Base-by-base conservation (phyloP, 2,797 vertebrate genomes). In the Hirundo rustica region DNA sequence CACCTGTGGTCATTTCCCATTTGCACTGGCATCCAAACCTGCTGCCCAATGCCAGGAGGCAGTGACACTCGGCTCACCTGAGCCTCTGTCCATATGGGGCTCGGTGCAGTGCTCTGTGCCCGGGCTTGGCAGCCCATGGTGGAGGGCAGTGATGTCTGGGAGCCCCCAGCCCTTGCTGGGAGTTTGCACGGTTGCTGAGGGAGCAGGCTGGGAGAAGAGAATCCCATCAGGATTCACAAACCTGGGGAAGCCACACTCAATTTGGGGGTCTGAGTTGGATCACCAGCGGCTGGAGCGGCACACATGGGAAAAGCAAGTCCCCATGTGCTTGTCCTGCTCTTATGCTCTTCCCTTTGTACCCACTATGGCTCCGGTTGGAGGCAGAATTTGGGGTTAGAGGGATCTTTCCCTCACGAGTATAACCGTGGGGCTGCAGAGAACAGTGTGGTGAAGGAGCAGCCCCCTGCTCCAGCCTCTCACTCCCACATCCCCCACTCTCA, bases 151-250 rank as follows among this genome's bases (percentile, higher is more conserved):
- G n/a, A 44, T 18, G 38, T 16, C 14, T 5, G 23, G 55, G 16
- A 60, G 36, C 36, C n/a, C 47, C 62, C 36, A 51, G 27, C 12
- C 45, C 48, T 1, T 0, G 40, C 36, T 4, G 29, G 85, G 44
- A 75, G 21, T 30, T 64, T 6, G 29, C 29, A 64, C 0, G 0
- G 51, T 32, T 2, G 0, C 82, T 40, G 51, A 4, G 1, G 57
- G 45, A 78, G 34, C 18, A 29, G 54, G 13, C 1, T 53, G 55
- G 73, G 70, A 62, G 64, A 50, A 1, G 8, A 42, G 36, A 51
- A 78, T 22, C 27, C 40, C n/a, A 17, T 20, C 23, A 21, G 48
- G 23, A 22, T 34, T 87, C 42, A 44, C 44, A 51, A 25, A 53
- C 19, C 5, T 14, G 14, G n/a, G 58, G 48, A 44, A 78, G 8